Percentiles rank a stretch among this genome's conserved stretches.
Conservation (phyloP, 2,113 vertebrate genomes). For the Sinocyclocheilus grahami region DNA sequence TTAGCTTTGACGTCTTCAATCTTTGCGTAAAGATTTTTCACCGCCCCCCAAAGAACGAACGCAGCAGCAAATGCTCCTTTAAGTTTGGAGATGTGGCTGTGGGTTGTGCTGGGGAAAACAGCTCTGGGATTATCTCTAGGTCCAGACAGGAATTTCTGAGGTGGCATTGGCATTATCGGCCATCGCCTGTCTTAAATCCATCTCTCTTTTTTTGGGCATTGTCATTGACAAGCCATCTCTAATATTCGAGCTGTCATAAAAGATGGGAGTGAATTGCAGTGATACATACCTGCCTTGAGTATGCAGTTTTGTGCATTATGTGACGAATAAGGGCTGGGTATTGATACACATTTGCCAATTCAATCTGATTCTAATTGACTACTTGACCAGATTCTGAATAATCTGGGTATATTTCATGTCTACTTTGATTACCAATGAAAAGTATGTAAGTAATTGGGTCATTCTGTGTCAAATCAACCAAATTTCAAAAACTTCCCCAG, state of each 20-base stretch:
- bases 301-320: constrained; percentile 46
- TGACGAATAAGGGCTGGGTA: neutral
- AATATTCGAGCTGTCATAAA: constrained; percentile 68
- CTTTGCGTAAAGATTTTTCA: constrained; percentile 27
- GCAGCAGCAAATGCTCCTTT: constrained; percentile 26
- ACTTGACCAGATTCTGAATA: neutral
- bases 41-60: constrained; percentile 23
- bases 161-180: constrained; percentile 70
- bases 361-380: neutral
- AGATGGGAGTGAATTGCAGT: constrained; percentile 63
- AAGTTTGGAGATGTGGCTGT: constrained; percentile 67
- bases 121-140: constrained; percentile 71
- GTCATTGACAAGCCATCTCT: constrained; percentile 70
- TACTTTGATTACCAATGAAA: neutral
- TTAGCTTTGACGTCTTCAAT: constrained; percentile 55
- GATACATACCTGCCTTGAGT: constrained; percentile 64
- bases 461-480: no score
- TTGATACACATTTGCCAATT: neutral
- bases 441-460: no score
- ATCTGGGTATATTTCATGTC: neutral
- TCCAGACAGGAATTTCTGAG: constrained; percentile 70
- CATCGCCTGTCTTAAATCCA: constrained; percentile 54
- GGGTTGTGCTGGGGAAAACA: constrained; percentile 58
- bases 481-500: no score
- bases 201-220: constrained; percentile 57